phyloP scores from a whole-genome alignment of 2,113 vertebrate genomes.

The Monopterus albus region DNA sequence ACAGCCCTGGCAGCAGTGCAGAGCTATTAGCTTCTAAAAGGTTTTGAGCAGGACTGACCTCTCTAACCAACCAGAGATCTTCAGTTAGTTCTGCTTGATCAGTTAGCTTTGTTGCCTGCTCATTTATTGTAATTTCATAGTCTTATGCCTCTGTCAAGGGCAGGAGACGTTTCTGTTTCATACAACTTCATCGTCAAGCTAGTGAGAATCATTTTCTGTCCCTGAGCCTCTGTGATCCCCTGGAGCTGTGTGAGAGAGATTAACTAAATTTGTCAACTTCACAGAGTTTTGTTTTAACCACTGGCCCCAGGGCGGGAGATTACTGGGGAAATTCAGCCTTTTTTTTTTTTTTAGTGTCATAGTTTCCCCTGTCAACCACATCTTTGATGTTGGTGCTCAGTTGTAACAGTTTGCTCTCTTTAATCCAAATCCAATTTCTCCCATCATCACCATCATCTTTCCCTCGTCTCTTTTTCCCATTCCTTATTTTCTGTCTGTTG shows the following conservation, averaged over 20 bases:
- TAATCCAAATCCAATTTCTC: conserved; percentile 58
- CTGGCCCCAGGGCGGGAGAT: conserved; percentile 60
- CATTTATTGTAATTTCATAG: too few relatives aligned
- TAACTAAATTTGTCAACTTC: conserved; percentile 73
- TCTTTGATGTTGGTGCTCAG: conserved; percentile 63
- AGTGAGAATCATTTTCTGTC: conserved; percentile 37
- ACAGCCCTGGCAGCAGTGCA: too few relatives aligned
- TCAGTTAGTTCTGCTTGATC: too few relatives aligned
- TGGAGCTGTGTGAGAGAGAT: conserved; percentile 67
- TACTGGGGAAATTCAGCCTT: conserved; percentile 68
- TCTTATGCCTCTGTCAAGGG: too few relatives aligned
- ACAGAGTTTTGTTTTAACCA: conserved; percentile 75
- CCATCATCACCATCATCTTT: conserved; percentile 35
- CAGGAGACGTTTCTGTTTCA: conserved; percentile 24
- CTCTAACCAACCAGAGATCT: too few relatives aligned
- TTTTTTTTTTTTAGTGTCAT: conserved; percentile 42
- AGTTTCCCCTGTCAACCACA: conserved; percentile 32
- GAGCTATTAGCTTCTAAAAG: too few relatives aligned
- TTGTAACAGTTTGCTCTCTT: conserved; percentile 56
- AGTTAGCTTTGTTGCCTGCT: too few relatives aligned
- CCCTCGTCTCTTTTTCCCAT: not conserved
- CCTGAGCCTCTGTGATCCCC: conserved; percentile 48
- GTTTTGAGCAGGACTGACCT: too few relatives aligned
- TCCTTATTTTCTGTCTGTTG: conserved; percentile 40
- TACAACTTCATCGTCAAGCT: conserved; percentile 16